Conservation (phyloP, 2,113 vertebrate species). For the Plecturocebus donacophilus region DNA sequence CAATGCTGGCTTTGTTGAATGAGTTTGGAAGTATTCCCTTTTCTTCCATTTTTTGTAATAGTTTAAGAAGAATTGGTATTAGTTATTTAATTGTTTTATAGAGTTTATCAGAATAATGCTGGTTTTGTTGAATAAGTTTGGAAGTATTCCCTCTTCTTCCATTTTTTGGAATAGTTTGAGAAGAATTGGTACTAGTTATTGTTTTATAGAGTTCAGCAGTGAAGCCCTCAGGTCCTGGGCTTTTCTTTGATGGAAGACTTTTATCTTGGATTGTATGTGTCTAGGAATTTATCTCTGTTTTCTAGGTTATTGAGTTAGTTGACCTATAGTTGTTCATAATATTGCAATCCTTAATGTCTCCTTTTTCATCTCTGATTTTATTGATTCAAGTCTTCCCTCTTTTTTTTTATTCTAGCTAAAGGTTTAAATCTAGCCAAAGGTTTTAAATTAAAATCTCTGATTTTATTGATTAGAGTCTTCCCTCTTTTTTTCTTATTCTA, state of each 20-base stretch:
- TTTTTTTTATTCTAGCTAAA: background rate
- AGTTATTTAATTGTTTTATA: background rate
- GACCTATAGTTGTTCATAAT: background rate
- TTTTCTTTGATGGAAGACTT: background rate
- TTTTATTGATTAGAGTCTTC: background rate
- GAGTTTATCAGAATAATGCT: background rate
- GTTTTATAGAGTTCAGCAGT: background rate
- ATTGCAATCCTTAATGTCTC: background rate
- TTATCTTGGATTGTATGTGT: background rate
- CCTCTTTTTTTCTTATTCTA: background rate
- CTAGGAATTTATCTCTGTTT: background rate
- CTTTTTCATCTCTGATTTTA: background rate
- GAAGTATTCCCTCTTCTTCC: background rate
- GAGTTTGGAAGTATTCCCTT: background rate
- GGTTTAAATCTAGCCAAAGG: too few species aligned
- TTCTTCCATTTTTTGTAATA: background rate
- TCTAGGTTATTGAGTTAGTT: background rate
- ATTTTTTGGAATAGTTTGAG: background rate
- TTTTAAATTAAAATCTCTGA: background rate
- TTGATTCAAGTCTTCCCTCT: background rate
- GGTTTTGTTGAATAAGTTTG: background rate
- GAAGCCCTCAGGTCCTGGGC: background rate
- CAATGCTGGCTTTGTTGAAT: background rate
- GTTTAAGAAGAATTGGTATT: background rate
- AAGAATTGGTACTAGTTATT: background rate